A percentile compares a stretch with the other conserved stretches of the same genome.
phyloP scores from a whole-genome alignment of 2,113 vertebrate species.

The Telmatochromis sp. region DNA sequence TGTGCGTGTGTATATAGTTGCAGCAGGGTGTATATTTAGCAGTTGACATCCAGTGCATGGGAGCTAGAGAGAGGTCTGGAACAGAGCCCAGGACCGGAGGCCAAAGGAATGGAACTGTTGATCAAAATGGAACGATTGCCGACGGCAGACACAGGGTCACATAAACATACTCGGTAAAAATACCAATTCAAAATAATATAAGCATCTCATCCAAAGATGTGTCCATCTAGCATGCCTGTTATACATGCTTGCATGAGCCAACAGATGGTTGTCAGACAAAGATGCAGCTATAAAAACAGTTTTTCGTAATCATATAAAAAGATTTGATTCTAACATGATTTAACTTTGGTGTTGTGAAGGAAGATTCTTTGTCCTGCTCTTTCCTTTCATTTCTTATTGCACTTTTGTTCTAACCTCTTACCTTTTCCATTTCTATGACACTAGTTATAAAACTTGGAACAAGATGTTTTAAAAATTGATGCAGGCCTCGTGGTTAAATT shows the following conservation, averaged over 20 bases:
- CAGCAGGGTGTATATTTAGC: constrained; percentile 57
- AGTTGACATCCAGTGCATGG: constrained; percentile 59
- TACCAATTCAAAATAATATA: neutral
- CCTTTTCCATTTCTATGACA: neutral
- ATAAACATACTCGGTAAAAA: neutral
- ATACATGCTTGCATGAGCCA: neutral
- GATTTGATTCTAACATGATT: neutral
- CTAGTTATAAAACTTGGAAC: neutral
- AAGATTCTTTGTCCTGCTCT: neutral
- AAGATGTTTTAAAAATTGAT: neutral
- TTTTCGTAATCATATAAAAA: neutral
- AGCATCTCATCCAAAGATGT: neutral
- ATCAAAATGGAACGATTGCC: constrained; percentile 14
- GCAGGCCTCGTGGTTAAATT: neutral
- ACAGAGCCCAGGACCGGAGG: constrained; percentile 50
- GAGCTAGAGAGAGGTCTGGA: constrained; percentile 59
- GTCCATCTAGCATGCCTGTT: neutral
- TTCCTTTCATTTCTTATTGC: neutral
- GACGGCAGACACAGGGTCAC: constrained; percentile 34
- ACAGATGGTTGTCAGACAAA: neutral
- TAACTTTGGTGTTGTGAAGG: neutral
- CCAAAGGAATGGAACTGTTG: constrained; percentile 32
- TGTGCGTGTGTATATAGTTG: neutral
- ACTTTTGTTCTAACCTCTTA: neutral
- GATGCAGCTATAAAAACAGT: neutral